Evolutionary conservation across 2,113 vertebrate genomes (phyloP), one percentile per base, ranked within the genome.

Genomic region (Pachypanchax playfairii): DNA sequence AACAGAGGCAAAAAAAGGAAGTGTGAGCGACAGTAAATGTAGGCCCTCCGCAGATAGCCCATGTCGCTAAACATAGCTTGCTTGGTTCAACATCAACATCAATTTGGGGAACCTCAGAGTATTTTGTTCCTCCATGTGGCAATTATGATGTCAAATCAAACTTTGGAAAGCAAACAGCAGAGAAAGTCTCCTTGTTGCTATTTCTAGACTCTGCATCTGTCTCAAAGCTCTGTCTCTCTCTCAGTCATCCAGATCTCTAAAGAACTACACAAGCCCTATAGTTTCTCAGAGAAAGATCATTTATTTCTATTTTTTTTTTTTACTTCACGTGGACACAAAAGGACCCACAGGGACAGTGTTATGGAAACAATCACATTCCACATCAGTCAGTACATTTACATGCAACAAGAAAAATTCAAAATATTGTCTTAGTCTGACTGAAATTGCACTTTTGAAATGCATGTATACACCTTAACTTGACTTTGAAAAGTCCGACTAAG

Each of bases 121-220:
- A 90, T 90, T 91, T 90, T 84, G 84, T 85, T 90, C 83, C 83
- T 87, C 83, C 79, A 90, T 88, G 85, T 91, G 89, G 89, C 88
- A 91, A 89, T 92, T 91, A 90, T 77, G 86, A 89, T 89, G 90
- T 91, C 89, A 90, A 91, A 89, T 90, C 86, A 88, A 88, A 90
- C 87, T 77, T 84, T 66, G 83, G 85, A 85, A 89, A 80, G 85
- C 82, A 87, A 88, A 87, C 76, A 85, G 86, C 89, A 70, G 83
- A 89, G 82, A 70, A 74, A 85, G 76, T 66, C 65, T 79, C 72
- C 61, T 72, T 42, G 63, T 81, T 87, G 78, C 89, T 92, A 91
- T 92, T 92, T 91, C 64, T 71, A 86, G 84, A 82, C 69, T 70
- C 76, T 48, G 31, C 60, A 21, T 84, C 75, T 75, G 44, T 84